Evolutionary conservation across 2,113 vertebrate species (phyloP).

Genomic region (Spermophilus dauricus): DNA sequence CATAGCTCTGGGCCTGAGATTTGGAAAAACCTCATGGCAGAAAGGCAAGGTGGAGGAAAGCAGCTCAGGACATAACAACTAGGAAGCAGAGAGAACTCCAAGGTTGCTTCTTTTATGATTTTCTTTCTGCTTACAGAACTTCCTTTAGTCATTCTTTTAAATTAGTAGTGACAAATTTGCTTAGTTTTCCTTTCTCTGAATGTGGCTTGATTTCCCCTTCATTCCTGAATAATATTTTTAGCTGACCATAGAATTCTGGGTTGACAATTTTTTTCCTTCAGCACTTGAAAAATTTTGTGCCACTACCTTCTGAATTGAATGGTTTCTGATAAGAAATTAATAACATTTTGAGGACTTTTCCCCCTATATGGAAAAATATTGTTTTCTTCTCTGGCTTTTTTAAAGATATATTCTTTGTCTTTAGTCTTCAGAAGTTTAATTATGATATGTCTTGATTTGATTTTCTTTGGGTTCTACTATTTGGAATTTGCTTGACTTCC

Average conservation of each 20-base stretch:
- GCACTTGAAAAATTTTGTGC: background rate
- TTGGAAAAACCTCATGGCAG: too few relatives aligned
- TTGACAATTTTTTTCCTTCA: background rate
- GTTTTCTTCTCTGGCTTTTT: background rate
- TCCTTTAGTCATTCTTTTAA: background rate
- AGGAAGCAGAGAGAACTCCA: too few relatives aligned
- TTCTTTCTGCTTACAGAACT: background rate
- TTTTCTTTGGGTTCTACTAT: background rate
- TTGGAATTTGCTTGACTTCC: background rate
- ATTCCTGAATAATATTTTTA: background rate
- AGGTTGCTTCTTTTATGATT: background rate
- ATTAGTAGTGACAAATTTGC: background rate
- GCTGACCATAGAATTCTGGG: background rate
- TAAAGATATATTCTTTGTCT: background rate
- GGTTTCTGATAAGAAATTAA: background rate
- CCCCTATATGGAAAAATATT: background rate
- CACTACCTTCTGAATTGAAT: background rate
- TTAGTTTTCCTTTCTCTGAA: background rate
- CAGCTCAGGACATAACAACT: too few relatives aligned
- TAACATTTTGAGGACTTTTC: background rate
- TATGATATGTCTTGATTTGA: background rate
- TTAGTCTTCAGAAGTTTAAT: slow-evolving; percentile 19
- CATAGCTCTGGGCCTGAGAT: too few relatives aligned
- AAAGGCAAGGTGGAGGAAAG: too few relatives aligned
- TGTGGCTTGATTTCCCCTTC: background rate